phyloP scores from a whole-genome alignment of 2,797 vertebrate species.

The Myotis myotis region DNA sequence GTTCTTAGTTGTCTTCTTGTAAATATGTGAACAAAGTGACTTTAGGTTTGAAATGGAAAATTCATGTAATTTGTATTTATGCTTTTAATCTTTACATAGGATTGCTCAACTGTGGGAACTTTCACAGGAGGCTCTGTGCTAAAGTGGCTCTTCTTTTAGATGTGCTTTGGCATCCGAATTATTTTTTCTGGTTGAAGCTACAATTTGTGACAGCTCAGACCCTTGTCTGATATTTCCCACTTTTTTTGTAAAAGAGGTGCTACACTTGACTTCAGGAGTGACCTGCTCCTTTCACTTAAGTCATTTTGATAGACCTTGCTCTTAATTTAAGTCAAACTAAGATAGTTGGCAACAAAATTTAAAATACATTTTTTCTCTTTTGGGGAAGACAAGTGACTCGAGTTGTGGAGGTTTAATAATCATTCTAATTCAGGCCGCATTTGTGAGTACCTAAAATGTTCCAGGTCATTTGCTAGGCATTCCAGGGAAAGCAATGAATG shows the following conservation, averaged over 20 bases:
- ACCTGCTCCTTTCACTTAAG: not conserved
- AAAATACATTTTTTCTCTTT: not conserved
- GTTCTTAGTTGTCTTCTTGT: conserved; percentile 35
- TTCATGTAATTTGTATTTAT: not conserved
- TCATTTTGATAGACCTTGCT: not conserved
- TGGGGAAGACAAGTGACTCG: not conserved
- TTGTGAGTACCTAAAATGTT: not conserved
- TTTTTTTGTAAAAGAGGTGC: not conserved
- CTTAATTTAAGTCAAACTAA: not conserved
- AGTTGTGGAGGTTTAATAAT: not conserved
- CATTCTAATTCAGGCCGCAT: not conserved
- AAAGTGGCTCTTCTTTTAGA: conserved; percentile 3
- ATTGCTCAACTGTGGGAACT: not conserved
- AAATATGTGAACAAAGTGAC: conserved; percentile 11
- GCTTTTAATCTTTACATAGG: not conserved
- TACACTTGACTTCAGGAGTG: not conserved
- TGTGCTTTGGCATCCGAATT: not conserved
- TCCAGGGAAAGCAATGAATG: not conserved
- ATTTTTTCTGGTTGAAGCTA: not conserved
- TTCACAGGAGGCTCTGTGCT: not conserved
- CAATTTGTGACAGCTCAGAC: not conserved
- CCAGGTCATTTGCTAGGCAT: not conserved
- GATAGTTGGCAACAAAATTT: not conserved
- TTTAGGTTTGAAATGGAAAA: conserved; percentile 55
- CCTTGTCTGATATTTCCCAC: not conserved